Evolutionary conservation across 2,797 vertebrate genomes (phyloP), one percentile per base, ranked within the genome.

Genomic region (Channa striata): DNA sequence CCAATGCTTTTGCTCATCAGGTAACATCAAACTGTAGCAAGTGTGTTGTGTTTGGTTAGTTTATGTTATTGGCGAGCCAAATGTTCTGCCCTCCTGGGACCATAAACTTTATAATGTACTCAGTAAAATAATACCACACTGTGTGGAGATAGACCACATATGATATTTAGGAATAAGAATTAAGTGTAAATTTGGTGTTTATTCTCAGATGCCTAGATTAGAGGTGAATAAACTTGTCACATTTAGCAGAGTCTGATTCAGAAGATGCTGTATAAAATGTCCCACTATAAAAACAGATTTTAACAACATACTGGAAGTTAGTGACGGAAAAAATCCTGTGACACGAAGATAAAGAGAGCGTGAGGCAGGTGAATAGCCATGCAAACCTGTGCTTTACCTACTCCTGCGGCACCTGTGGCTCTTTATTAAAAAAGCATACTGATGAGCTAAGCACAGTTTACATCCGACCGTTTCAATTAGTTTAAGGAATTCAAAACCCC

Each of bases 401-500:
- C 14, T 64, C 25, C 42, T 21, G 44, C 40, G 59, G 44, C 44
- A 58, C 67, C 44, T 40, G 20, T 7, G 0, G 40, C 64, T 49
- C 51, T 62, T 23, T 43, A 16, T 61, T 53, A 53, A 75, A 80
- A 40, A 30, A 30, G 44, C 69, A 34, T 50, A 8, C 47, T 30
- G 25, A 30, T 30, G 25, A 30, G 25, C 25, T 30, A 10, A 25
- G 23, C 56, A 66, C 30, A 43, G 36, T 67, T 66, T 64, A 72
- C 21, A 44, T 71, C 51, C 43, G 59, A 13, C 20, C 44, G 49
- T 46, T 74, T 77, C 57, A 79, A 74, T 53, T 64, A 46, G 40
- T 61, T 68, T 46, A 20, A 56, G 47, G 43, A 71, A 72, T 58
- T 11, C 36, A 64, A 74, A 66, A 44, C 11, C 52, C 21, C 6